Conservation (phyloP, 2,113 vertebrate genomes). For the Vireo altiloquus region DNA sequence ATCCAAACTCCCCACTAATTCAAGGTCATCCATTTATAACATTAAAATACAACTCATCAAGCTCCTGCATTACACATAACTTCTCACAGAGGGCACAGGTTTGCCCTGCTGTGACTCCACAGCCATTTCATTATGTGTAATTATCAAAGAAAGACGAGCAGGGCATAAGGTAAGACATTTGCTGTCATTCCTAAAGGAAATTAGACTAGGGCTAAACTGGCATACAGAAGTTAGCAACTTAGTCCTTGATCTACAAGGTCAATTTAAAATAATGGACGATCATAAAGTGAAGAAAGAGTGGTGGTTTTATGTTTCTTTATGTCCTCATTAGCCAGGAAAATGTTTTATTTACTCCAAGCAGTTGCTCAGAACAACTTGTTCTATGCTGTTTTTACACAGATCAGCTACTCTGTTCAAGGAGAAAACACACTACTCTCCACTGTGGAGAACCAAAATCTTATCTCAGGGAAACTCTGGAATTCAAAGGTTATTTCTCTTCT, state of each 20-base stretch:
- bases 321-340: not conserved
- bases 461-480: not conserved
- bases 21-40: not conserved
- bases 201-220: not conserved
- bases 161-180: not conserved
- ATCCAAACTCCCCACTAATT: not conserved
- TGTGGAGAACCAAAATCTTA: not conserved
- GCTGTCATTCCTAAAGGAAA: not conserved
- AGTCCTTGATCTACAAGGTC: not conserved
- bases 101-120: not conserved
- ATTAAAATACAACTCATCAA: not conserved
- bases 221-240: not conserved
- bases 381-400: not conserved
- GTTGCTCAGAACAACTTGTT: not conserved
- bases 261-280: not conserved
- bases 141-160: not conserved
- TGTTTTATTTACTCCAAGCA: not conserved
- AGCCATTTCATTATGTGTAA: not conserved
- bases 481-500: not conserved
- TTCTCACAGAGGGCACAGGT: not conserved
- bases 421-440: not conserved
- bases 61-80: not conserved
- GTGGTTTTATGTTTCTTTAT: not conserved
- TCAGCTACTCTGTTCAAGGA: not conserved
- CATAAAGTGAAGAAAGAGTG: accelerated